phyloP scores from a whole-genome alignment of 2,797 vertebrate species.

The Pseudochirops cupreus region DNA sequence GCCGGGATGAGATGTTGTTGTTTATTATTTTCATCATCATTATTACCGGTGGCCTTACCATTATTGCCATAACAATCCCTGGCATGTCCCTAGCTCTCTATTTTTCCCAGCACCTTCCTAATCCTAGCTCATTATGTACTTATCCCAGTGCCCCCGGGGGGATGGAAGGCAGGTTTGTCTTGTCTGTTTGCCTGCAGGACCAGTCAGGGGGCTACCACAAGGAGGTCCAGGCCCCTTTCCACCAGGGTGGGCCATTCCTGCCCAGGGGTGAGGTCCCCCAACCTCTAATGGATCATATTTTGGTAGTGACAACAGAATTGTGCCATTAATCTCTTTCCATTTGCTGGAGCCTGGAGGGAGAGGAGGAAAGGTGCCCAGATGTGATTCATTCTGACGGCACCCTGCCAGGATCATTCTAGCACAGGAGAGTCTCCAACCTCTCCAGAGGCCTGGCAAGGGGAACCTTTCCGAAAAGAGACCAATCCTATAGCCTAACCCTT shows the following conservation, averaged over 20 bases:
- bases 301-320: neutral
- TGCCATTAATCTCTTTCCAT: neutral
- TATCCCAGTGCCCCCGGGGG: neutral
- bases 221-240: neutral
- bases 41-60: rapidly evolving
- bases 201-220: rapidly evolving
- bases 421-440: conserved; percentile 3
- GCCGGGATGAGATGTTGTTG: neutral
- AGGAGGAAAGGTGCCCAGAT: neutral
- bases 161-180: rapidly evolving
- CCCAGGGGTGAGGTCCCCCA: neutral
- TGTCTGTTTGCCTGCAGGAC: neutral
- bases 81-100: neutral
- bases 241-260: rapidly evolving
- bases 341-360: neutral
- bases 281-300: neutral
- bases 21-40: rapidly evolving
- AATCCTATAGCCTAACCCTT: neutral
- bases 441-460: neutral
- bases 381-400: neutral
- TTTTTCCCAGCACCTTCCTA: neutral
- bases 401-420: neutral
- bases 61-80: neutral
- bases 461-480: neutral
- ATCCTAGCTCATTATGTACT: neutral